A percentile compares a stretch with the other conserved stretches of the same genome.
Evolutionary conservation across 2,888 invertebrate species (phyloP).

Genomic region (Drosophila merina): DNA sequence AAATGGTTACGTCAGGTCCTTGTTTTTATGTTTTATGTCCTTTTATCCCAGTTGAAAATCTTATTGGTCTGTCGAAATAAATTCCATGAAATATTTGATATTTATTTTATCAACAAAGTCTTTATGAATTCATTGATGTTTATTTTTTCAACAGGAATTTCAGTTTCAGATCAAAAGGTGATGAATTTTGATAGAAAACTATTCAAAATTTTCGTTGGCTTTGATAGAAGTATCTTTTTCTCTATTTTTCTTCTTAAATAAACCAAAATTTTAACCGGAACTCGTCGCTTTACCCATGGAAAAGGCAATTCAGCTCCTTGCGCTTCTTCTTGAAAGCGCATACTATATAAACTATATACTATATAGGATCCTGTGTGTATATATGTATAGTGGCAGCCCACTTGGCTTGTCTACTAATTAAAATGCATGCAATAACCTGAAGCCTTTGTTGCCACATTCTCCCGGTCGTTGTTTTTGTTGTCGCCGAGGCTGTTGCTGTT

Average conservation of each 20-base stretch:
- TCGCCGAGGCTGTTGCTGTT: slow-evolving; percentile 57
- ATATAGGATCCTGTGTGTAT: slow-evolving; percentile 9
- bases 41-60: background rate
- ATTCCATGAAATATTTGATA: too few relatives aligned
- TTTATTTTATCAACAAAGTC: too few relatives aligned
- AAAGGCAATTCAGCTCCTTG: slow-evolving; percentile 26
- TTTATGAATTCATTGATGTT: too few relatives aligned
- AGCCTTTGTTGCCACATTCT: slow-evolving; percentile 77
- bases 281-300: slow-evolving; percentile 28
- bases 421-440: slow-evolving; percentile 78
- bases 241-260: background rate
- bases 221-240: too few relatives aligned
- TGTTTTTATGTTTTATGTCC: background rate
- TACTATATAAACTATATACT: background rate
- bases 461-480: slow-evolving; percentile 54
- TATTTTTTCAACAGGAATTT: too few relatives aligned
- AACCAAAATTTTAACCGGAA: background rate
- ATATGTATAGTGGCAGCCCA: slow-evolving; percentile 65
- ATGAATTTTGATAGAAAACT: too few relatives aligned
- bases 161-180: too few relatives aligned
- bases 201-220: too few relatives aligned
- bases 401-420: slow-evolving; percentile 79
- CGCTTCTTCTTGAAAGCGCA: slow-evolving; percentile 17
- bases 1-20: background rate
- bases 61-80: too few relatives aligned